Evolutionary conservation across 1,140 invertebrate genomes (phyloP).

Genomic region (Solenopsis invicta): DNA sequence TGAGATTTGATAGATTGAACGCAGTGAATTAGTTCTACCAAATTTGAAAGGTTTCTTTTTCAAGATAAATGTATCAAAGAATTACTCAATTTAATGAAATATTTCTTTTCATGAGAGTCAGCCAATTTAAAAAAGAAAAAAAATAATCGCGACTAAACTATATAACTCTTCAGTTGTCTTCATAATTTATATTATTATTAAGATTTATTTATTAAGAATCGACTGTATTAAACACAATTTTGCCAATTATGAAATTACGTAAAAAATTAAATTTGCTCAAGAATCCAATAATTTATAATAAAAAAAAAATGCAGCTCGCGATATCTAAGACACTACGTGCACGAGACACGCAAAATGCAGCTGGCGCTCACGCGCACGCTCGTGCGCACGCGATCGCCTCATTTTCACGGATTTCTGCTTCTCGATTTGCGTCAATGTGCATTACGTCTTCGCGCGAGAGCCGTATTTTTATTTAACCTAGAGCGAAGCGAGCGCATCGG

Average conservation of each 20-base stretch:
- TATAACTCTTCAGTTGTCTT: background rate
- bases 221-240: background rate
- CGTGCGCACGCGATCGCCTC: slow-evolving; percentile 61
- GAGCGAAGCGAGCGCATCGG: background rate
- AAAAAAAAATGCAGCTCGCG: background rate
- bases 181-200: too few species aligned
- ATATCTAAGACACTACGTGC: background rate
- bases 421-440: slow-evolving; percentile 66
- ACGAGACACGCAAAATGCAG: slow-evolving; percentile 22
- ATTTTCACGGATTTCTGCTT: slow-evolving; percentile 61
- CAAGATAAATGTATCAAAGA: background rate
- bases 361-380: slow-evolving; percentile 13
- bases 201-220: background rate
- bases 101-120: background rate
- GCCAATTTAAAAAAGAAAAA: background rate
- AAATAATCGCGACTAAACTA: background rate
- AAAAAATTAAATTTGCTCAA: background rate
- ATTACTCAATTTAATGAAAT: background rate
- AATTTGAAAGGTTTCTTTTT: background rate
- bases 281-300: slow-evolving; percentile 10
- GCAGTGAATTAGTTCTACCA: background rate
- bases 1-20: background rate
- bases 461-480: slow-evolving; percentile 49
- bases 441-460: slow-evolving; percentile 24
- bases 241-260: background rate